Base-by-base conservation (phyloP, 2,888 invertebrate genomes). In the Balanococcus diminutus region DNA sequence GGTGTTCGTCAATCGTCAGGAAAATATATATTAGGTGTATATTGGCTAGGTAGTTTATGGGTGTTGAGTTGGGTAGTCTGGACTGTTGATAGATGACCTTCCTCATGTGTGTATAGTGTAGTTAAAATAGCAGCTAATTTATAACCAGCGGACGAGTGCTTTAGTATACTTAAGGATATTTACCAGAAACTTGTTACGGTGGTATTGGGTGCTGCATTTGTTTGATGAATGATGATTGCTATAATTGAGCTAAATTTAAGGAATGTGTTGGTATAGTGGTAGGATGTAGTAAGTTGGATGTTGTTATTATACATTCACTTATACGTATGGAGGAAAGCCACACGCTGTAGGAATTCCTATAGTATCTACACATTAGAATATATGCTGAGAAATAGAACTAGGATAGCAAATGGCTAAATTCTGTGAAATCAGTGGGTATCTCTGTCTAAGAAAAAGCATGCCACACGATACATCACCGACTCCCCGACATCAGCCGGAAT, bases 161-260 rank as follows among this genome's bases (percentile, higher is more conserved):
- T 22, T 5, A 22, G 11, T 56, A 56, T 56, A 56, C 56, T 56
- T 56, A 22, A 56, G 67, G 67, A 67, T 67, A 67, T 67, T 67
- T 67, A 67, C 67, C 67, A 67, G 67, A 67, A 67, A 67, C 67
- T 67, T 67, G 67, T 67, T 67, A 25, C 9, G n/a, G 19, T 56
- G 67, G 28, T 67, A 67, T 67, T 67, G 67, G 67, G 25, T 67
- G 67, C 67, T 67, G 67, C 67, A 56, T 56, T 28, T 14, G 28
- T 67, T 67, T 67, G 67, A 67, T 67, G 67, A 67, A 67, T 67
- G 67, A 67, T 67, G 67, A 67, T 67, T 67, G 28, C 28, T 67
- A 67, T 67, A 67, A 67, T 67, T 67, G 67, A 28, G 67, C 28
- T 28, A 67, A 67, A 67, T 67, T 67, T 28, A 25, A 67, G 28